Evolutionary conservation across 2,888 invertebrate species (phyloP), one percentile per base, ranked within the genome.

Genomic region (Hypsopygia costalis): DNA sequence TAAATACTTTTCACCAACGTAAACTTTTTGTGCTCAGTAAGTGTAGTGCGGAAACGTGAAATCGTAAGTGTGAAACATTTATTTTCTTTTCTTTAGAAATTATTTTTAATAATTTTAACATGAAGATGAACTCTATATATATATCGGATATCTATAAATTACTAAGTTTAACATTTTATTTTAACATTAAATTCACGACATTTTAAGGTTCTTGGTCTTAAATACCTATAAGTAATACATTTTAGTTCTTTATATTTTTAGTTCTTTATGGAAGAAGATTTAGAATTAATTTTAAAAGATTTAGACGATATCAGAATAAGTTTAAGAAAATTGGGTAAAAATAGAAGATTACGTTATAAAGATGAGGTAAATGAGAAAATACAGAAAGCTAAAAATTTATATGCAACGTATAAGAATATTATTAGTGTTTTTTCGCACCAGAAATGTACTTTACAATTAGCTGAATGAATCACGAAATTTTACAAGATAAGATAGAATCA

Each of bases 241-340:
- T 21, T 3, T 21, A 3, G 4, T 21, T 21, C 21, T 21, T 21
- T 21, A 21, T 34, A 7, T 27, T 9, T 27, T 25, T 34, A 6
- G 1, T 21, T 5, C 8, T 28, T 36, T 9, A 40, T 40, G 40
- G 40, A 35, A 40, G 31, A 29, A 30, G 21, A 35, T 8, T 35
- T 35, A 31, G 11, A 34, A 16, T 22, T 11, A n/a, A 30, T 40
- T 29, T 25, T 35, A 21, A 35, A n/a, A 9, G 35, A 40, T 5
- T 40, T 35, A 35, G n/a, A 20, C 6, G 10, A 40, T n/a, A 30
- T 40, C 20, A 27, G 28, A 12, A 12, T 40, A 9, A 11, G 16
- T 30, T 30, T 40, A 40, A 35, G 36, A 32, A 41, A 41, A 30
- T 32, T 37, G 22, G 37, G 31, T 10, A 6, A 10, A 10, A n/a